Evolutionary conservation across 2,888 invertebrate species (phyloP), one percentile per base, ranked within the genome.

Genomic region (Pristionchus japonicus): DNA sequence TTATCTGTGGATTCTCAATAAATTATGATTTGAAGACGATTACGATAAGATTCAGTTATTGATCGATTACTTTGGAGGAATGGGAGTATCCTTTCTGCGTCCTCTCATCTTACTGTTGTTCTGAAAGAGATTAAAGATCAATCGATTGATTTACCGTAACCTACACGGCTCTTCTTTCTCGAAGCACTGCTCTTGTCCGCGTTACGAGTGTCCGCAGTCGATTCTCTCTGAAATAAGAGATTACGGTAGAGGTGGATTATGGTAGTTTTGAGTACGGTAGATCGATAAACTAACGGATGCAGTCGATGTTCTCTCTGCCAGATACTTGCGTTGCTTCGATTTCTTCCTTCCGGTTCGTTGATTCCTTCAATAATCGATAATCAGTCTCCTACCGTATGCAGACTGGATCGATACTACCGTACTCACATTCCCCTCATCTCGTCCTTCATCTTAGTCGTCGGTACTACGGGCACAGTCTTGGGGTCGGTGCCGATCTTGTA

Each of bases 401-500:
- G 43, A 43, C 6, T 43, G 43, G 11, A 23, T 37, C 70, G 37
- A 37, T 15, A 23, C 3, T 70, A 70, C 70, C 20, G 15, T 70
- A 70, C 70, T 70, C 37, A 70, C 70, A 70, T 70, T 34, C 37
- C 77, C 43, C 43, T 77, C 77, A 77, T 77, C 27, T 77, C 77
- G 13, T 77, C 77, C 82, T 82, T 82, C 82, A 82, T 82, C 82
- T 52, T 82, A 27, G 52, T n/a, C 31, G 82, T 82, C 52, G 82
- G 82, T 20, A 82, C 82, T 20, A 82, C 20, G 23, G 82, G 82
- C 52, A 82, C 82, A 11, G 52, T 34, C 34, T 40, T 37, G 11
- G 82, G 52, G 37, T 52, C 82, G 13, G 82, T 82, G 13, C 52
- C 52, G 11, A 6, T 2, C 31, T 27, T 31, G 82, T 82, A 82